A percentile compares a stretch with the other conserved stretches of the same genome.
Evolutionary conservation across 1,140 invertebrate genomes (phyloP).

Genomic region (Centruroides vittatus): DNA sequence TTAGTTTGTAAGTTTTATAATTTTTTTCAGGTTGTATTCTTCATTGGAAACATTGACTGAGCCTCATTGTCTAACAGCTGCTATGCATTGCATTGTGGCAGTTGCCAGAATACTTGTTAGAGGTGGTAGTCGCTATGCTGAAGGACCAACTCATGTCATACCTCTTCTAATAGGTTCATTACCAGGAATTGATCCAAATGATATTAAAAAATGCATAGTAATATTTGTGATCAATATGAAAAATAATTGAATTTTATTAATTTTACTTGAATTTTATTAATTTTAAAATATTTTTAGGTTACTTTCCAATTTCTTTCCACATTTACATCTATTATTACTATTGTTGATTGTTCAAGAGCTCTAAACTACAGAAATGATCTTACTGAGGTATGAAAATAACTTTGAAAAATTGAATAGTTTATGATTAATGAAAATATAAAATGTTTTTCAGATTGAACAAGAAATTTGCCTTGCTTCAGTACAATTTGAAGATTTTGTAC

Average conservation of each 20-base stretch:
- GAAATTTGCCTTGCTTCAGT: slow-evolving; percentile 62
- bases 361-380: slow-evolving; percentile 47
- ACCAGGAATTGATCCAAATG: slow-evolving; percentile 83
- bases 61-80: slow-evolving; percentile 62
- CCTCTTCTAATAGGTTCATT: slow-evolving; percentile 61
- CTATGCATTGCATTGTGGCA: slow-evolving; percentile 57
- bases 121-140: slow-evolving; percentile 40
- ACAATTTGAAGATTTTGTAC: slow-evolving; percentile 72
- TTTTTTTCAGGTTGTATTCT: slow-evolving; percentile 42
- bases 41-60: slow-evolving; percentile 73
- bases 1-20: neutral
- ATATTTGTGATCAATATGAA: slow-evolving; percentile 17
- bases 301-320: slow-evolving; percentile 61
- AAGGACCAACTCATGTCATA: slow-evolving; percentile 63
- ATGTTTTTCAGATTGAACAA: slow-evolving; percentile 42
- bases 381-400: slow-evolving; percentile 41
- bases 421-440: slow-evolving; percentile 1
- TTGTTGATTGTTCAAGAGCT: slow-evolving; percentile 69
- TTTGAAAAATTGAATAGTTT: neutral
- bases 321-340: slow-evolving; percentile 56
- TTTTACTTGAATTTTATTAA: neutral
- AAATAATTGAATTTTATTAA: slow-evolving; percentile 1
- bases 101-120: slow-evolving; percentile 50
- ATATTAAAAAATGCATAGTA: slow-evolving; percentile 64
- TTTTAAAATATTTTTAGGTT: slow-evolving; percentile 21